Conservation (phyloP, 2,113 vertebrate species). For the Bubo blakistoni region DNA sequence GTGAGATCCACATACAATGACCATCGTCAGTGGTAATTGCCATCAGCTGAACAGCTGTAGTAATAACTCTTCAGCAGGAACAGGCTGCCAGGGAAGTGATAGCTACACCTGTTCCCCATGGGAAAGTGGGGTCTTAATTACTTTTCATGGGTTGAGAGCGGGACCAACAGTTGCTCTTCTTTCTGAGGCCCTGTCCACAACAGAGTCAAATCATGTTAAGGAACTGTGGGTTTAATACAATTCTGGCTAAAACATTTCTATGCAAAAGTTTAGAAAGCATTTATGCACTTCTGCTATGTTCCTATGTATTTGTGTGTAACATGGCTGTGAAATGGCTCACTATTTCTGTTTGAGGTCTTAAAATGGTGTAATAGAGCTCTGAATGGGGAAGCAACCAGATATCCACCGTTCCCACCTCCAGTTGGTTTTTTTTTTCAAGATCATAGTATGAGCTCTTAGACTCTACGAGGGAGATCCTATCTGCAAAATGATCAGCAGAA, state of each 20-base stretch:
- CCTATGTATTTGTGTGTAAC: neutral
- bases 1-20: neutral
- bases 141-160: neutral
- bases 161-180: neutral
- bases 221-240: neutral
- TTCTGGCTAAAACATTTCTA: neutral
- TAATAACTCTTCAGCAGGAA: neutral
- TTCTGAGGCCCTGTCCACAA: neutral
- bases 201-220: neutral
- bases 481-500: neutral
- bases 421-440: neutral
- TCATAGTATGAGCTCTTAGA: neutral
- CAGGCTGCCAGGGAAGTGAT: neutral
- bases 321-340: neutral
- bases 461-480: neutral
- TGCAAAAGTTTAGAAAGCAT: neutral
- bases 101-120: neutral
- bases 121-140: neutral
- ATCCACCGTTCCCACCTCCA: neutral
- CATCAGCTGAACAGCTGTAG: neutral
- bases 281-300: neutral
- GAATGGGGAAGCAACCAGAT: neutral
- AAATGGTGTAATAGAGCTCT: neutral
- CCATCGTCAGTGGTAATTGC: neutral
- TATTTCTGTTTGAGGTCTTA: neutral